Evolutionary conservation across 2,888 invertebrate species (phyloP), one percentile per base, ranked within the genome.

Genomic region (Polyploca ridens): DNA sequence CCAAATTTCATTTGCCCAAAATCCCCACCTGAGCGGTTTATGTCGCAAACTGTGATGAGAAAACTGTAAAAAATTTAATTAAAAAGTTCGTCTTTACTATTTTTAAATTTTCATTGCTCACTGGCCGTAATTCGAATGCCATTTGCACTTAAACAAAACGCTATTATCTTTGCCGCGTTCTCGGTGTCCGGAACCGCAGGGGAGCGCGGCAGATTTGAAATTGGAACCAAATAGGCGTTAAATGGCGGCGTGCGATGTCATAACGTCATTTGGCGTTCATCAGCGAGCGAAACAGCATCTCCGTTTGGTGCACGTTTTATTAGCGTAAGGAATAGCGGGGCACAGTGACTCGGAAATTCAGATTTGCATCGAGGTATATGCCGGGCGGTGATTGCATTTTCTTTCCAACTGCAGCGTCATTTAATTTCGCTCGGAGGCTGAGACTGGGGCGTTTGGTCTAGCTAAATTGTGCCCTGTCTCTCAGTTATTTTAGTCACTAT

Each of bases 211-310:
- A 92, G 90, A 94, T 94, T 95, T 94, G 94, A 93, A 91, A 93
- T 94, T 94, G 94, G 94, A 94, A 91, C 92, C 95, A 95, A 95
- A 95, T 95, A 95, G 95, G 95, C 95, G 95, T 95, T 95, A 95
- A 95, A 95, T 95, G 94, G 95, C 94, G 94, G 93, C 94, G 92
- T 89, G 90, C 91, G 90, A 89, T 91, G 91, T 92, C 90, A 93
- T 93, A 94, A 94, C 93, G 85, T 91, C 91, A 91, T 94, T 94
- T 93, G 90, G 87, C 91, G 92, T 91, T 94, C 94, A 94, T 94
- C 94, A 94, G 90, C 87, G 87, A 85, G 86, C 92, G 90, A 90
- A 91, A 93, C 91, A 92, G 92, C 93, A 90, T 90, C 90, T 88
- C 89, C 89, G 90, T 88, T 89, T 90, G 92, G 89, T 91, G 91